These are phyloP conservation scores for Parazoanthus darwini DNA, from an alignment of 92 coral and sea anemone genomes.

Conservation along the genomic window DNA sequence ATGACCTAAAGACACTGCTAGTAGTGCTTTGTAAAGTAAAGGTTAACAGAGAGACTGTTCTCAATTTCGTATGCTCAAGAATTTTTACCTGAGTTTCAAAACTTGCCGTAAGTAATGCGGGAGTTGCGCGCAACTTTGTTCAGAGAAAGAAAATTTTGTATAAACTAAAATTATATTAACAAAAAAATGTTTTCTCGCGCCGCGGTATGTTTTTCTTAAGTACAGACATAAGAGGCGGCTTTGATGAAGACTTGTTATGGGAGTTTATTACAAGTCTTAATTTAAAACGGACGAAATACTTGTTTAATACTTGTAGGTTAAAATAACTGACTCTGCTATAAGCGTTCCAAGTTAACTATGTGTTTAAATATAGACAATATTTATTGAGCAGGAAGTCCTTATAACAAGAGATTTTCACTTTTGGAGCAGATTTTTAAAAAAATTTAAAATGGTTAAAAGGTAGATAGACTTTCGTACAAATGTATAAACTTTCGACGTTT, in stretches of 20 bases:
- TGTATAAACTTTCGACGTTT: not conserved
- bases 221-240: not conserved
- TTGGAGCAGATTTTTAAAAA: not conserved
- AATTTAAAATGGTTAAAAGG: not conserved
- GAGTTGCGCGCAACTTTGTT: not conserved
- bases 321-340: no score
- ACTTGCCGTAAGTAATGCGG: not conserved
- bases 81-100: not conserved
- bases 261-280: no score
- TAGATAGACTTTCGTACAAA: not conserved
- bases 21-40: no score
- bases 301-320: no score
- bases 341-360: no score
- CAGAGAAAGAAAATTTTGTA: not conserved
- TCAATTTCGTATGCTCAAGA: not conserved
- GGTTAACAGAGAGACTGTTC: no score
- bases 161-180: no score
- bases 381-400: no score
- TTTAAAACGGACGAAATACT: no score
- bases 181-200: not conserved
- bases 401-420: no score
- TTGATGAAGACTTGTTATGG: not conserved
- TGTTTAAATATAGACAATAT: no score
- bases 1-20: not conserved
- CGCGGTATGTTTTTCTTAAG: not conserved